Base-by-base conservation (phyloP, 2,888 invertebrate species). In the Zelleria hepariella region DNA sequence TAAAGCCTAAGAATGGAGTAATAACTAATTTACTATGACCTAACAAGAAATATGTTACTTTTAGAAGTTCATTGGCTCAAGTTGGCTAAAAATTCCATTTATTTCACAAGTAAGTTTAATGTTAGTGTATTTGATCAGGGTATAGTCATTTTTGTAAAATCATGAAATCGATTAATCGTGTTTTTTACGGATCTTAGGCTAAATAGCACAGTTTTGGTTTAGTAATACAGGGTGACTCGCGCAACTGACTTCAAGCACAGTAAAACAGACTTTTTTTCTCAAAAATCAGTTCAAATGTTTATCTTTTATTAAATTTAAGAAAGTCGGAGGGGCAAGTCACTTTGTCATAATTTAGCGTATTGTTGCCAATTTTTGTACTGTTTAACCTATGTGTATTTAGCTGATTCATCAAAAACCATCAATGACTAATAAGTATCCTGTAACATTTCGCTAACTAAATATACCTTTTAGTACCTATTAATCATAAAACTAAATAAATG, bases 71-170 rank as follows among this genome's bases (percentile, higher is more conserved):
- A 15, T 42, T 42, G 15, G 32, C 32, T 42, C 32, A 42, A 42
- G 10, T 42, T 60, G 58, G 54, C 57, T 58, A 59, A 61, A 55
- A 49, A 54, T 42, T 51, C 49, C 2, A 49, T 49, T 18, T 49
- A 32, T 42, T 5, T 10, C 32, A 15, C 15, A 42, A 42, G 15
- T 42, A 42, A 42, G 32, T 42, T 42, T 42, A 62, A 60, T 59
- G 59, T 62, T 58, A 49, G 68, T 65, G 63, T 64, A 67, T 65
- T 48, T 65, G 61, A 74, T 69, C 79, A 78, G 78, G 77, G 78
- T 78, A 78, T 67, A 67, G 66, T 75, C 76, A 76, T 76, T 42
- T 42, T 42, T 42, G 15, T 42, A 42, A 0, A 42, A 10, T 42
- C 32, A 42, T 42, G 15, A 10, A 42, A 42, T 42, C 32, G 32